Base-by-base conservation (phyloP, 2,797 vertebrate species). In the Oceanodroma leucorhoa region DNA sequence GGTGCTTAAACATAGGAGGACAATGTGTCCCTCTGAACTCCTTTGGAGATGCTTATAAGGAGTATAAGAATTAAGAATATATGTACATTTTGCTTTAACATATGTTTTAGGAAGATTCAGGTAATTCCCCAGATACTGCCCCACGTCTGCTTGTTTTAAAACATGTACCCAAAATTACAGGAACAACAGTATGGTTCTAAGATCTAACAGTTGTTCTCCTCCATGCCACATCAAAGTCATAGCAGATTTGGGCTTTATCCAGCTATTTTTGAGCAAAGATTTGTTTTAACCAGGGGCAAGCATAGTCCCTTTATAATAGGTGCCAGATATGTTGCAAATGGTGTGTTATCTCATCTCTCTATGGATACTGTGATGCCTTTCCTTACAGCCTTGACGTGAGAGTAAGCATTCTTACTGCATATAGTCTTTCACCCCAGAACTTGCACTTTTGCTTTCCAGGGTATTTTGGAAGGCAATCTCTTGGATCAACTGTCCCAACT, bases 331-430 rank as follows among this genome's bases (percentile, higher is more conserved):
- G 6, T n/a, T 82, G 48, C 54, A 61, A 62, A 26, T 8, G 11
- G 3, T 51, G 13, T 0, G 0, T 51, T 77, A n/a, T 51, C 24
- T 62, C 24, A 5, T 30, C 38, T 57, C 19, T 3, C 41, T 46
- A 8, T 11, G 11, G 45, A 38, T 29, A 32, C 34, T 3, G 0
- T 9, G 26, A 41, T 34, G 62, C 4, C 23, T 58, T 55, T 76
- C 53, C 34, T 20, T n/a, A 38, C 23, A 85, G 61, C 34, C 43
- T 43, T 32, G 55, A 48, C 0, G 0, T 11, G 6, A 89, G 14
- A 41, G 23, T 43, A 41, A 54, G 6, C 2, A 6, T 36, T 71
- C 32, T 23, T 71, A 38, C 17, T 65, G 30, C 16, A 51, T 55
- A 22, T 26, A 53, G 12, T 20, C 85, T 73, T 64, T 36, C 65